Percentiles rank a stretch among this genome's conserved stretches.
Conservation (phyloP, 2,888 invertebrate genomes). For the Cylindroiulus punctatus region DNA sequence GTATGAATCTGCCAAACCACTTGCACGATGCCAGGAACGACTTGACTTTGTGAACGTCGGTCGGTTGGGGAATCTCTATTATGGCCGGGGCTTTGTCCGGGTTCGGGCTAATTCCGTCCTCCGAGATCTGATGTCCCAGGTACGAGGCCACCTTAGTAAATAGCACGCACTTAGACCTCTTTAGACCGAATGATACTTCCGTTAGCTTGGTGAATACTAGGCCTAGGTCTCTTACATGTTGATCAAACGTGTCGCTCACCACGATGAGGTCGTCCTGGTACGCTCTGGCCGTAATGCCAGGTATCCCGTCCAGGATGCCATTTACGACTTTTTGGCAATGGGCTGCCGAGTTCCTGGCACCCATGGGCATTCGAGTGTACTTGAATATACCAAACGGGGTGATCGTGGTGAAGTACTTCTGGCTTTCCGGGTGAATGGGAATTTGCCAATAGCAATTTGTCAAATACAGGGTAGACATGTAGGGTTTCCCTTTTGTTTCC, state of each 20-base stretch:
- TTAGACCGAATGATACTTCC: background rate
- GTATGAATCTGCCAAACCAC: background rate
- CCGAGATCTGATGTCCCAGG: background rate
- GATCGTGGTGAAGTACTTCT: background rate
- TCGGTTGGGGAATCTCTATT: rapidly evolving
- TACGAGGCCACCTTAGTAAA: background rate
- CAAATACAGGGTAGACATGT: background rate
- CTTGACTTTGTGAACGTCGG: background rate
- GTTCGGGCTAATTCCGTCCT: background rate
- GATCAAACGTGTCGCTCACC: background rate
- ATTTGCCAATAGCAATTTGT: conserved; percentile 17
- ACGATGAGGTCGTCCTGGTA: background rate
- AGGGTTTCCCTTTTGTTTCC: too few species aligned
- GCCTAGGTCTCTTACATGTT: too few species aligned
- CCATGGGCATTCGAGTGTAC: background rate
- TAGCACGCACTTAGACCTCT: background rate
- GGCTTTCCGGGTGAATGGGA: background rate
- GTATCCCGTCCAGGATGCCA: background rate
- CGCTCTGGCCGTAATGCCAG: background rate
- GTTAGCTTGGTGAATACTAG: background rate
- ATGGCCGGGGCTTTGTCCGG: background rate
- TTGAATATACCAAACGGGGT: background rate
- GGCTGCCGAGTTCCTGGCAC: background rate
- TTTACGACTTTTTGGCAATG: background rate
- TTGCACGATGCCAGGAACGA: background rate